Evolutionary conservation across 92 coral and sea anemone species (phyloP), one percentile per base, ranked within the genome.

Genomic region (Meandrina meandrites): DNA sequence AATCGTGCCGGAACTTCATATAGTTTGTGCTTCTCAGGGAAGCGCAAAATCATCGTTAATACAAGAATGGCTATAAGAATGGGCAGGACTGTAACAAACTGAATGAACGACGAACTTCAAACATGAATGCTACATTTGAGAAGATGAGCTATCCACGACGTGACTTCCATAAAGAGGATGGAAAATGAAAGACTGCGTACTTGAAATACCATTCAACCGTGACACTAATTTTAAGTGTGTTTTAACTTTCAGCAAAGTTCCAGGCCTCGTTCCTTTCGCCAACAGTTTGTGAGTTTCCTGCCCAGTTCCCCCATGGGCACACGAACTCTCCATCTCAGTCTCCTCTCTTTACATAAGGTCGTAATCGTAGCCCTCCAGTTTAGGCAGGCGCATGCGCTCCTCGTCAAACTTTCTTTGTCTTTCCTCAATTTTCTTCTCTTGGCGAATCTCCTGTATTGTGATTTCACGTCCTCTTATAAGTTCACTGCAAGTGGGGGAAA

Each of bases 391-490:
- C 96, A 95, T 95, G 67, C 96, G 90, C 37, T 90, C 91, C 48
- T 92, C 96, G 50, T 94, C 99, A 48, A 90, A 79, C 79, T 90
- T 93, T 60, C 92, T 94, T 64, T 93, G 93, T 30, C 95, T 88
- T 88, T 96, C 96, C 84, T 94, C 95, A 9, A 95, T 92, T 87
- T 94, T 94, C 82, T 90, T 90, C 85, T 94, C 98, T 68, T 93
- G 92, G 37, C 99, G 96, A 12, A 93, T 90, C 75, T 96, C 95
- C 67, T 91, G 94, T 72, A 96, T 88, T 9, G 99, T 96, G 78
- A 94, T 88, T 76, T 96, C 98, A 32, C 99, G 96, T n/a, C 99
- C 99, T 74, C 98, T 91, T 14, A 96, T 88, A 71, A 96, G 90
- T 87, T 96, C 99, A 75, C 99, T 96, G 87, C 30, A 79, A 78